Evolutionary conservation across 1,140 invertebrate species (phyloP).

Genomic region (Tetraneura akinire): DNA sequence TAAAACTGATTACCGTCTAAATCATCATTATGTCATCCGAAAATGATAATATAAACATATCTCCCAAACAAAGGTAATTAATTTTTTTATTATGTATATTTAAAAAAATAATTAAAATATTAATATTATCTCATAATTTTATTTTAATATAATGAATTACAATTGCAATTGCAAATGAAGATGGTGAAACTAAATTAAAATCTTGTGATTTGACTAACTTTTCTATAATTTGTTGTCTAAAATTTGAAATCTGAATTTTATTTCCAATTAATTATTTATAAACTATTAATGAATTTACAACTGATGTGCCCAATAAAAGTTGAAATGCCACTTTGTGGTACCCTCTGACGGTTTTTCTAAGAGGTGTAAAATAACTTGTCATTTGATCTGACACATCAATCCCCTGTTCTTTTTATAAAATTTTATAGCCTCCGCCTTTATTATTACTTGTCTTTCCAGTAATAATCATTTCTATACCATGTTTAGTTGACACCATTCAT

Average conservation of each 20-base stretch:
- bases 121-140: too few relatives aligned
- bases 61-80: too few relatives aligned
- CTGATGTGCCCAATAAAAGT: neutral
- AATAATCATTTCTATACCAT: conserved; percentile 55
- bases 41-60: too few relatives aligned
- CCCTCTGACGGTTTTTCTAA: conserved; percentile 59
- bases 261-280: neutral
- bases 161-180: too few relatives aligned
- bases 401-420: conserved; percentile 59
- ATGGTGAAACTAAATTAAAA: neutral
- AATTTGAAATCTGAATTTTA: neutral
- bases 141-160: too few relatives aligned
- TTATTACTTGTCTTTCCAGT: conserved; percentile 49
- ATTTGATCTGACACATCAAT: conserved; percentile 60
- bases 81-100: too few relatives aligned
- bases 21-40: too few relatives aligned
- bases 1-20: too few relatives aligned
- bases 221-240: neutral
- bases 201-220: neutral
- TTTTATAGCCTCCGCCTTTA: conserved; percentile 56
- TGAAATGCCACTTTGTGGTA: neutral
- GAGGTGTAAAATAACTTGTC: conserved; percentile 58
- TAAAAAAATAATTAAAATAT: too few relatives aligned
- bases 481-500: conserved; percentile 57
- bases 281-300: neutral